Percentiles rank a stretch among this genome's conserved stretches.
Evolutionary conservation across 2,797 vertebrate species (phyloP).

Genomic region (Rhodeus uyekii): DNA sequence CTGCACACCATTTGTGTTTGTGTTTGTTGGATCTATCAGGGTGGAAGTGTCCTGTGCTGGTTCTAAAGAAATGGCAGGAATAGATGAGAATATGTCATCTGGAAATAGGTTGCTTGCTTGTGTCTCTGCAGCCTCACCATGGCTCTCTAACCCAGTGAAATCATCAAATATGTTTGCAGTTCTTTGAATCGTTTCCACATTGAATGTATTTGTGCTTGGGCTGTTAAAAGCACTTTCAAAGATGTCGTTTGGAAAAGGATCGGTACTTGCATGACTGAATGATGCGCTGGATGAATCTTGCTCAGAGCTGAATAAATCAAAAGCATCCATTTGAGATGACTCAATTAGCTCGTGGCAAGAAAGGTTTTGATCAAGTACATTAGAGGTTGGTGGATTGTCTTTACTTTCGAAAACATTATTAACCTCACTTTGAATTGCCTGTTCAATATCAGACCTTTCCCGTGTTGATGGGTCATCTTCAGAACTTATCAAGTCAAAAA

Average conservation of each 20-base stretch:
- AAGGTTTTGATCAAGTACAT: slow-evolving; percentile 16
- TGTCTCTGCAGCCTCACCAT: slow-evolving; percentile 16
- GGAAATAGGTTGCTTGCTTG: slow-evolving; percentile 59
- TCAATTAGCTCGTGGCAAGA: not conserved
- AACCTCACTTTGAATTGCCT: slow-evolving; percentile 21
- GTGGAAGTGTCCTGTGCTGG: slow-evolving; percentile 40
- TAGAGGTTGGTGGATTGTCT: not conserved
- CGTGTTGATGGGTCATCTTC: slow-evolving; percentile 48
- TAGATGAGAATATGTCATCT: slow-evolving; percentile 62
- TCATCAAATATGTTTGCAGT: slow-evolving; percentile 54
- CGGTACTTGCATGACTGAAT: slow-evolving; percentile 31
- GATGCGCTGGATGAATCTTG: not conserved
- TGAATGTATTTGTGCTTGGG: slow-evolving; percentile 39
- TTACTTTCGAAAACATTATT: slow-evolving; percentile 19
- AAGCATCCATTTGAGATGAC: slow-evolving; percentile 10
- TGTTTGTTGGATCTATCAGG: slow-evolving; percentile 46
- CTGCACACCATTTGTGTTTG: slow-evolving; percentile 48
- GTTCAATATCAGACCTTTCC: slow-evolving; percentile 1
- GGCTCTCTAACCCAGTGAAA: slow-evolving; percentile 57
- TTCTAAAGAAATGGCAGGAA: slow-evolving; percentile 42
- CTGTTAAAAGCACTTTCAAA: slow-evolving; percentile 59
- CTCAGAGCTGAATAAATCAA: slow-evolving; percentile 38
- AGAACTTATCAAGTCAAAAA: slow-evolving; percentile 68
- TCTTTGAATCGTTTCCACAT: slow-evolving; percentile 21
- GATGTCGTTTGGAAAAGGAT: slow-evolving; percentile 59